phyloP scores from a whole-genome alignment of 1,140 invertebrate genomes.

The Coboldia fuscipes region DNA sequence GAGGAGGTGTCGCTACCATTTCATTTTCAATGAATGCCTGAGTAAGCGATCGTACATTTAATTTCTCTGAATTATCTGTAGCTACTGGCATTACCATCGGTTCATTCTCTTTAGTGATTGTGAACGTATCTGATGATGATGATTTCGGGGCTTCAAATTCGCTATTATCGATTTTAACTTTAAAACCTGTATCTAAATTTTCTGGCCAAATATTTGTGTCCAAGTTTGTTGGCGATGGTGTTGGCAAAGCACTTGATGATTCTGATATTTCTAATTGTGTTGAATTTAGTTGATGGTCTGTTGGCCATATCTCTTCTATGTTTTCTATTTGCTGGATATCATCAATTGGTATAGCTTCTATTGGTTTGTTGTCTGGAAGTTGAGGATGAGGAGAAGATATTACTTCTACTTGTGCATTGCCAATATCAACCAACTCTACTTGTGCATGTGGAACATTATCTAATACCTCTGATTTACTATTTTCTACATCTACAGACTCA shows the following conservation, averaged over 20 bases:
- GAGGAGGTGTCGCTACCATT: slow-evolving; percentile 7
- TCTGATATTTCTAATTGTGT: no score
- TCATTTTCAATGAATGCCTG: slow-evolving; percentile 17
- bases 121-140: slow-evolving; percentile 1
- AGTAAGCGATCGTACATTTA: slow-evolving; percentile 11
- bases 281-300: slow-evolving; percentile 11
- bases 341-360: background rate
- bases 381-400: slow-evolving; percentile 10
- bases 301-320: slow-evolving; percentile 17
- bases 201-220: slow-evolving; percentile 13
- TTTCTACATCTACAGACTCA: no score
- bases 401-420: slow-evolving; percentile 10
- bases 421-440: slow-evolving; percentile 10
- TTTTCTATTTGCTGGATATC: slow-evolving; percentile 7
- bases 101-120: slow-evolving; percentile 6
- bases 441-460: slow-evolving; percentile 17
- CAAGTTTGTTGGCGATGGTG: background rate
- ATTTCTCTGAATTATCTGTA: background rate
- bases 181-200: slow-evolving; percentile 15
- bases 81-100: background rate
- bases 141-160: background rate
- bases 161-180: slow-evolving; percentile 4
- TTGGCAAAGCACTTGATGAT: no score
- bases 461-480: slow-evolving; percentile 14
- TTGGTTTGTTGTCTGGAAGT: background rate